Evolutionary conservation across 2,797 vertebrate genomes (phyloP).

Genomic region (Tachyglossus aculeatus): DNA sequence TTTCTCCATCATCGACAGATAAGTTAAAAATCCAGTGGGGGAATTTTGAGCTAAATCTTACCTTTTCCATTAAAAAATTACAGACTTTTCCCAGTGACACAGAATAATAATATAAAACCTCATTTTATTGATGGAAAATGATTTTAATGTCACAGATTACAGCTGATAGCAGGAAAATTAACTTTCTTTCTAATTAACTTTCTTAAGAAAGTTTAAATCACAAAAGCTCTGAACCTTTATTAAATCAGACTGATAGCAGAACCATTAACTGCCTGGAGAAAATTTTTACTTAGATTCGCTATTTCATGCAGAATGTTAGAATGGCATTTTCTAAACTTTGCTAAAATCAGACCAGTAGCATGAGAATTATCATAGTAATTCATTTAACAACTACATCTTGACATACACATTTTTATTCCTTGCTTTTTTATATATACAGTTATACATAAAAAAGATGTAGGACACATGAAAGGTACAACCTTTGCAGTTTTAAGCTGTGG

Average conservation of each 20-base stretch:
- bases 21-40: conserved; percentile 4
- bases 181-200: too few species aligned
- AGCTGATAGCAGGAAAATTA: conserved; percentile 20
- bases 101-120: conserved; percentile 42
- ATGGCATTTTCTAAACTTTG: conserved; percentile 31
- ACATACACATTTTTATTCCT: conserved; percentile 50
- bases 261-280: conserved; percentile 48
- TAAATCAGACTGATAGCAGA: conserved; percentile 34
- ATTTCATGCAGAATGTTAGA: conserved; percentile 35
- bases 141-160: conserved; percentile 21
- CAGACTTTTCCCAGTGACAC: conserved; percentile 20
- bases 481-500: neutral
- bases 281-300: conserved; percentile 55
- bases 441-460: conserved; percentile 38
- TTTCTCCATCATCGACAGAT: conserved; percentile 12
- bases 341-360: conserved; percentile 43
- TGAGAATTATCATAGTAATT: conserved; percentile 61
- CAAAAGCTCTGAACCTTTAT: conserved; percentile 30
- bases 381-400: conserved; percentile 56
- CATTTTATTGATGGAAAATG: conserved; percentile 33
- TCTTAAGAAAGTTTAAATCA: conserved; percentile 34
- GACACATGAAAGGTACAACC: conserved; percentile 33
- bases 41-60: conserved; percentile 19
- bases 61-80: conserved; percentile 19
- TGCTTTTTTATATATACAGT: conserved; percentile 27